Evolutionary conservation across 2,113 vertebrate genomes (phyloP), one percentile per base, ranked within the genome.

Genomic region (Oncorhynchus mykiss): DNA sequence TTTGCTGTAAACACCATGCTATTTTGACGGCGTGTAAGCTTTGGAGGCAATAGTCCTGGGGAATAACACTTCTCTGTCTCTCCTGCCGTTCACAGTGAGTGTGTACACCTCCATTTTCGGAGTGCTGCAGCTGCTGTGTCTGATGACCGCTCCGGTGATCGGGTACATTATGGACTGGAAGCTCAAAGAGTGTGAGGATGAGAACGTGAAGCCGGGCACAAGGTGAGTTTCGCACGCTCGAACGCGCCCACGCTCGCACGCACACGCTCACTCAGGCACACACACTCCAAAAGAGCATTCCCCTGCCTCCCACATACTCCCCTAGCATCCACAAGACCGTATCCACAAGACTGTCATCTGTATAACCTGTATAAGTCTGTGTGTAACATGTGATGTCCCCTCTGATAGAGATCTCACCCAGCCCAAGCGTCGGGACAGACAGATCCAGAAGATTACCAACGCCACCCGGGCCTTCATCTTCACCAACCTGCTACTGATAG

Each of bases 141-240:
- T 99, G 84, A 74, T 98, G 85, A 99, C 98, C 0, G 97, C 98
- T 0, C 97, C 98, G 0, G 95, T 98, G 77, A 99, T 99, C 0
- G 98, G 98, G 51, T 97, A 94, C 83, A 94, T 99, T 87, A 99
- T 99, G 98, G 98, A 99, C 85, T 99, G 97, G 97, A 93, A 70
- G 65, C 91, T 99, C 74, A 98, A 96, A 83, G 96, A 98, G 4
- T 99, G 97, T 0, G 96, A 97, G 70, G 93, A 94, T 4, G 93
- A 91, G 71, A 95, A 93, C 0, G 94, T 96, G 64, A 95, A 90
- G 81, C 91, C 81, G 0, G 0, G 79, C 71, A 88, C 88, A 85
- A 94, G 91, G 96, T 96, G 88, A 82, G 94, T 82, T 18, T 12
- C 22, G 68, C 73, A 67, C 64, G 66, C 34, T 31, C 48, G 14